These are phyloP conservation scores for Mellilla xanthometata DNA, from an alignment of 2,888 invertebrate genomes.

Conservation along the genomic window DNA sequence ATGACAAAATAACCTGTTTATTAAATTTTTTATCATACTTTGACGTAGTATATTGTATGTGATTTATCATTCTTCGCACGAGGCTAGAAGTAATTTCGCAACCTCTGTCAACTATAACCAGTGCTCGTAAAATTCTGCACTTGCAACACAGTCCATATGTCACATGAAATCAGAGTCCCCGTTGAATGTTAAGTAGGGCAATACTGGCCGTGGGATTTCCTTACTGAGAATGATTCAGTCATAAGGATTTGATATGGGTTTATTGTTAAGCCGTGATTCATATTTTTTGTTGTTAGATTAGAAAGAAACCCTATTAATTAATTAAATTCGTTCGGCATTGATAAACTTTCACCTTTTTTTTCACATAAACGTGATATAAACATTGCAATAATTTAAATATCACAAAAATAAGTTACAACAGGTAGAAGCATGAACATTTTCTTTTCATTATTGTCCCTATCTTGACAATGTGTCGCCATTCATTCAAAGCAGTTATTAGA, in stretches of 20 bases:
- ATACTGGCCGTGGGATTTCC: conserved; percentile 11
- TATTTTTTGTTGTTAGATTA: no score
- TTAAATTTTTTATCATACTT: no score
- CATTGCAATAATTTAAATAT: no score
- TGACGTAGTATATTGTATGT: conserved; percentile 1
- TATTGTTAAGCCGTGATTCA: no score
- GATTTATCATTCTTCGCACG: conserved; percentile 20
- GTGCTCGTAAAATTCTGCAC: conserved; percentile 14
- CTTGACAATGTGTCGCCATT: conserved; percentile 7
- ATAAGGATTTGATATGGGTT: background rate
- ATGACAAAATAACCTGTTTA: no score
- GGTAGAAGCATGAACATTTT: no score
- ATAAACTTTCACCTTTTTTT: no score
- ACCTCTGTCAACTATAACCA: conserved; percentile 2
- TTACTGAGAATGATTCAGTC: conserved; percentile 4
- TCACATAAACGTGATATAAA: no score
- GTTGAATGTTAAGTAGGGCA: conserved; percentile 10
- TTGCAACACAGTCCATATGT: conserved; percentile 11
- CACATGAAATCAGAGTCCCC: background rate
- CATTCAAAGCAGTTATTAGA: conserved; percentile 41
- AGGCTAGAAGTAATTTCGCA: conserved; percentile 11
- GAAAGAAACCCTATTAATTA: no score
- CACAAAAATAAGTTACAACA: no score
- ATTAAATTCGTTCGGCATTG: no score
- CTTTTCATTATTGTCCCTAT: no score